Evolutionary conservation across 1,140 invertebrate genomes (phyloP).

Genomic region (Metopolophium dirhodum): DNA sequence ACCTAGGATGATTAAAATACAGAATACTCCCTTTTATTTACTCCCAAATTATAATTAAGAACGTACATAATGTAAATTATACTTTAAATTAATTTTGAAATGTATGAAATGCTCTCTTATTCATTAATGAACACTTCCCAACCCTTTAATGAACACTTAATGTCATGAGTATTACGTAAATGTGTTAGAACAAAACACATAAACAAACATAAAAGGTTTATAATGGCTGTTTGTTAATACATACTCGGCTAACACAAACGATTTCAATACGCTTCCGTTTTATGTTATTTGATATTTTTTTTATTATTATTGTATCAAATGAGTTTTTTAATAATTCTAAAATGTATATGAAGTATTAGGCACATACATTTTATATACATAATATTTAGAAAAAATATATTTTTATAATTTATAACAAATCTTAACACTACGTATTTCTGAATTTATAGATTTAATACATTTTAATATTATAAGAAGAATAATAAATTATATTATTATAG

Average conservation of each 20-base stretch:
- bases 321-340: not conserved
- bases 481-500: not conserved
- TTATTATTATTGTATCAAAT: not conserved
- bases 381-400: not conserved
- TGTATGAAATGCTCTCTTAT: slow-evolving; percentile 26
- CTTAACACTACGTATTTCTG: not conserved
- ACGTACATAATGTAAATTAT: slow-evolving; percentile 6
- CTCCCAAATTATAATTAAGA: not conserved
- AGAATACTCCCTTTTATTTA: not conserved
- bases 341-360: not conserved
- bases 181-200: slow-evolving; percentile 22
- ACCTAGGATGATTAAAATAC: not conserved
- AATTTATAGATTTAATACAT: not conserved
- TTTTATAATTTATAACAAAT: not conserved
- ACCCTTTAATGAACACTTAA: slow-evolving; percentile 29
- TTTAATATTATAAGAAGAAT: not conserved
- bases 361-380: too few species aligned
- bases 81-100: slow-evolving; percentile 36
- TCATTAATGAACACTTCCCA: slow-evolving; percentile 33
- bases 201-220: slow-evolving; percentile 27
- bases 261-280: not conserved
- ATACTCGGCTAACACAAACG: not conserved
- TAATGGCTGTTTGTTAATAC: not conserved
- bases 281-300: not conserved
- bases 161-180: slow-evolving; percentile 27